phyloP scores from a whole-genome alignment of 2,888 invertebrate species.

The Acrobasis suavella region DNA sequence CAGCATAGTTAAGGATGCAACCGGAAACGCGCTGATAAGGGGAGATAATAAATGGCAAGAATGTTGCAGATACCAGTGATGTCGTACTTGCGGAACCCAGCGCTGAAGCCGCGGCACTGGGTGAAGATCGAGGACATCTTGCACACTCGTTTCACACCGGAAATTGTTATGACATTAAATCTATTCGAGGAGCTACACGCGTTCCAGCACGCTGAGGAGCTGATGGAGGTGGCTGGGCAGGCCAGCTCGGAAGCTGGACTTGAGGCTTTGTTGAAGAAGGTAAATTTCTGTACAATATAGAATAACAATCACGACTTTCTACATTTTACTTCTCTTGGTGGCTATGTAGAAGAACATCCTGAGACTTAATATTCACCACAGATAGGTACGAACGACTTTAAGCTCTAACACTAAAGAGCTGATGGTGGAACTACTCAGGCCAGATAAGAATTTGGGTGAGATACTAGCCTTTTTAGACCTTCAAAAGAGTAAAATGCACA shows the following conservation, averaged over 20 bases:
- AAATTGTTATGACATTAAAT: slow-evolving; percentile 85
- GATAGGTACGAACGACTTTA: too few species aligned
- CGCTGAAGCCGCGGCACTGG: slow-evolving; percentile 92
- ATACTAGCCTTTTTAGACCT: too few species aligned
- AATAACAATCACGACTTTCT: too few species aligned
- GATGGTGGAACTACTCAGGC: too few species aligned
- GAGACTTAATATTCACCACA: too few species aligned
- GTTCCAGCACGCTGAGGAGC: slow-evolving; percentile 86
- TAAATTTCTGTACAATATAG: slow-evolving; percentile 39
- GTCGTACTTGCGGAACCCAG: slow-evolving; percentile 90
- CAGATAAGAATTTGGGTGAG: too few species aligned
- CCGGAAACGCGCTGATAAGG: background rate
- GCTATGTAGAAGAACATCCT: too few species aligned
- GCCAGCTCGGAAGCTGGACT: slow-evolving; percentile 94
- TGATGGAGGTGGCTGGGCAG: slow-evolving; percentile 93
- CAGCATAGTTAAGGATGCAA: too few species aligned
- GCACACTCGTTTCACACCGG: slow-evolving; percentile 87
- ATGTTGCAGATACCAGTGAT: slow-evolving; percentile 86
- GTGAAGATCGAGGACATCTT: slow-evolving; percentile 89
- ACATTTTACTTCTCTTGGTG: too few species aligned
- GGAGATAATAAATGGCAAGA: background rate
- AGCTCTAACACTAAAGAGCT: too few species aligned
- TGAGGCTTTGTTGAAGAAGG: slow-evolving; percentile 90
- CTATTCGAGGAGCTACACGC: slow-evolving; percentile 88
- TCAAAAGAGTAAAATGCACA: too few species aligned